Evolutionary conservation across 2,113 vertebrate genomes (phyloP), one percentile per base, ranked within the genome.

Genomic region (Chroicocephalus ridibundus): DNA sequence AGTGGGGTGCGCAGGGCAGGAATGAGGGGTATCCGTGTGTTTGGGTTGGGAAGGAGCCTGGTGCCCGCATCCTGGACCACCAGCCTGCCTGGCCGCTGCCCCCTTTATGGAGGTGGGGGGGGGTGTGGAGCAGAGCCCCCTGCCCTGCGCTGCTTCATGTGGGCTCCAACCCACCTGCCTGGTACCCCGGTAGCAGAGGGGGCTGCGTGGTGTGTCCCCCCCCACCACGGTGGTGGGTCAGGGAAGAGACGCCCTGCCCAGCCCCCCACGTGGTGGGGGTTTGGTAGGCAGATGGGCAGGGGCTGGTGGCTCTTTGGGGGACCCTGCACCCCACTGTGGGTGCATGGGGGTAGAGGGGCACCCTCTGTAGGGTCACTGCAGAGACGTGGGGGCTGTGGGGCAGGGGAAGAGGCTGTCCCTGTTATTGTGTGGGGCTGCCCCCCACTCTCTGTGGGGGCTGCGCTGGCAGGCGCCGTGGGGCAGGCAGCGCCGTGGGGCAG

Each of bases 1-100:
- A 19, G 11, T 20, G 34, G 27, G 8, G 3, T 1, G 1, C 15
- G 15, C 0, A 3, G 13, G 47, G 12, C 0, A 1, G 46, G 66
- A 83, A 49, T 3, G 12, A 71, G 52, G 38, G 52, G n/a, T 16
- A 40, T 32, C 16, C 0, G 0, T 44, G 79, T 64, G 1, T 6
- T 36, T 22, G 29, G 68, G 13, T 32, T 57, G 58, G 51, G 61
- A 71, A 90, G 22, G 44, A 89, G 38, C n/a, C 62, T 47, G 77
- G 27, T 72, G n/a, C 51, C 20, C 0, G 0, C 34, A 24, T n/a
- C 46, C 32, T 52, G 51, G 36, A 5, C 20, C 29, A 38, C 24
- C 44, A 1, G 4, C 18, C 52, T 17, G 42, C 25, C 16, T 4
- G 4, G 31, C 16, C 29, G 46, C 21, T 74, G 62, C 34, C 26